Evolutionary conservation across 2,113 vertebrate genomes (phyloP).

Genomic region (Pteropus alecto): DNA sequence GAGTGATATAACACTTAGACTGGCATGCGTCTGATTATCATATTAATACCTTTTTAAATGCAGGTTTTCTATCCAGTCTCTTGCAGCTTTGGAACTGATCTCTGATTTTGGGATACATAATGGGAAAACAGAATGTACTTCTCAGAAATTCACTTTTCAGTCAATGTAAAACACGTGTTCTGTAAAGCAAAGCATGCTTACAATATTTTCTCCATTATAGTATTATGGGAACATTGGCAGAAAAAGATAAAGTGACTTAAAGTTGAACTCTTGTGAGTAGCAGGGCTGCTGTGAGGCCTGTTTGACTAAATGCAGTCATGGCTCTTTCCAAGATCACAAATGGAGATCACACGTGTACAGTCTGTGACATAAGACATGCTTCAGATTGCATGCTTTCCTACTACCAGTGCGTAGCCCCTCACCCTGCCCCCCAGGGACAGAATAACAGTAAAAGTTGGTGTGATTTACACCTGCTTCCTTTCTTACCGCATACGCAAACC

Average conservation of each 20-base stretch:
- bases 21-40: neutral
- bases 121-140: constrained; percentile 37
- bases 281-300: neutral
- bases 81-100: neutral
- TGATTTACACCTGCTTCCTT: constrained; percentile 65
- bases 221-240: neutral
- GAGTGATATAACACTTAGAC: rapidly evolving
- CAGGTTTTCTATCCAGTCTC: neutral
- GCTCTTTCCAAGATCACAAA: neutral
- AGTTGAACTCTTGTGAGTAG: neutral
- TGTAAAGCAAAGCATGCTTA: neutral
- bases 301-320: neutral
- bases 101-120: neutral
- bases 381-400: neutral
- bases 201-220: neutral
- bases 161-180: constrained; percentile 51
- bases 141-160: constrained; percentile 28
- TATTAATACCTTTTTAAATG: neutral
- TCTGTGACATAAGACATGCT: neutral
- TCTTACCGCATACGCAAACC: neutral
- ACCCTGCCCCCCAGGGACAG: neutral
- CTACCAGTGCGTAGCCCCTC: neutral
- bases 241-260: neutral
- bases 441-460: neutral
- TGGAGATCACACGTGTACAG: neutral